Percentiles rank a stretch among this genome's conserved stretches.
These are phyloP conservation scores for Vollenhovia emeryi DNA, from an alignment of 1,140 invertebrate species.

Conservation along the genomic window DNA sequence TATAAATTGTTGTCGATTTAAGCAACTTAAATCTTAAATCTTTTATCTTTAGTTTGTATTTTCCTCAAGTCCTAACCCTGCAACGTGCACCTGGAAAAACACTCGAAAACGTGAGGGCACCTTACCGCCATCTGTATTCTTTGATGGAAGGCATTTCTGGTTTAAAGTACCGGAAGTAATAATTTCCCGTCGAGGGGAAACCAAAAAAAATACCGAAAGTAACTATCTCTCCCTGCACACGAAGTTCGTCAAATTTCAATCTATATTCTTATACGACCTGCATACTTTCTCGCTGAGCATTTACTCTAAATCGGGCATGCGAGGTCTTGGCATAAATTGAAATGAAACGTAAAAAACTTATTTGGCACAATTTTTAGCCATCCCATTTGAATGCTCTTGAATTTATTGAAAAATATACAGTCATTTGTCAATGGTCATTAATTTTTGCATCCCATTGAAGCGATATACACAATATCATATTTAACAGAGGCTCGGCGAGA, in stretches of 20 bases:
- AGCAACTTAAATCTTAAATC: neutral
- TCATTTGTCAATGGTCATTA: neutral
- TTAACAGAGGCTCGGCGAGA: no score
- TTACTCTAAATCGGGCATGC: neutral
- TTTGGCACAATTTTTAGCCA: neutral
- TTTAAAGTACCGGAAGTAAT: neutral
- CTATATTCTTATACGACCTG: neutral
- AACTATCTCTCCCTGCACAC: no score
- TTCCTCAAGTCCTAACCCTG: neutral
- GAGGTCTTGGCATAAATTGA: neutral
- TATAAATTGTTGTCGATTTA: neutral
- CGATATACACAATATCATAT: slow-evolving; percentile 22
- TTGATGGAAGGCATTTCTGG: neutral
- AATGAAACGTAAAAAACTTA: neutral
- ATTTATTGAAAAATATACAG: slow-evolving; percentile 20
- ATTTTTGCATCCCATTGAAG: slow-evolving; percentile 13
- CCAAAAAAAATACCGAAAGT: no score
- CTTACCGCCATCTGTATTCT: neutral
- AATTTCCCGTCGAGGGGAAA: no score
- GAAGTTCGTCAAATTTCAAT: neutral
- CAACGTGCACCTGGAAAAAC: neutral
- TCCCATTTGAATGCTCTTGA: neutral
- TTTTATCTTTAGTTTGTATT: neutral
- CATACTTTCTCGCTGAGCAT: neutral
- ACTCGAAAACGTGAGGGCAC: neutral